Base-by-base conservation (phyloP, 2,113 vertebrate genomes). In the Crotalus tigris region DNA sequence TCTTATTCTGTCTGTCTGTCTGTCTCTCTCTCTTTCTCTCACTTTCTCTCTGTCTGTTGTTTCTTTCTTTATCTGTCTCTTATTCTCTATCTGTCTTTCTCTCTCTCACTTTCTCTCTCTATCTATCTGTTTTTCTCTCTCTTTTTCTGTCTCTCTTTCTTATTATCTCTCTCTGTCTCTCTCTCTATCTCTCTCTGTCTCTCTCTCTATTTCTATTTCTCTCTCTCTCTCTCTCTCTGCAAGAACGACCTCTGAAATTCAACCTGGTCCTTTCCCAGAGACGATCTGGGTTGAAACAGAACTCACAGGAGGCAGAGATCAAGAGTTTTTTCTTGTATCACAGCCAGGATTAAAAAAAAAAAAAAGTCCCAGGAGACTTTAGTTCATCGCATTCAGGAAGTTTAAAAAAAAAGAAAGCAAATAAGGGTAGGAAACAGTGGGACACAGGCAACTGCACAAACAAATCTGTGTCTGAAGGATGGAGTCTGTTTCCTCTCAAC, bases 391-490 rank as follows among this genome's bases (percentile, higher is more conserved):
- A 69, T 46, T 61, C 87, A 85, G 57, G 93, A 87, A 92, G 87
- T 87, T 85, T 21, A 26, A 54, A 55, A 69, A 89, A 88, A 88
- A 55, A 64, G 49, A 88, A 55, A 64, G 49, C 75, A 90, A 89
- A 89, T 49, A 61, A 64, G 46, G 17, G 64, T 95, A 96, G 96
- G 96, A 97, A 96, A 44, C 94, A 81, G 92, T 93, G 93, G 61
- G 91, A 93, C 91, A 90, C 94, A 96, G 94, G 59, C 94, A 94
- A 97, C 96, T 95, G 95, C 94, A 94, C 94, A 96, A 95, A 97
- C 94, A 93, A 94, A 93, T 89, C 91, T 91, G 91, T 24, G 91
- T 15, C 29, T 46, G 53, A 88, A 93, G 91, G 49, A 59, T 44
- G 91, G 17, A 4, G 88, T 44, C 88, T 86, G 91, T 29, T 90